Percentiles rank a stretch among this genome's conserved stretches.
Conservation (phyloP, 2,113 vertebrate genomes). For the Puntigrus tetrazona region DNA sequence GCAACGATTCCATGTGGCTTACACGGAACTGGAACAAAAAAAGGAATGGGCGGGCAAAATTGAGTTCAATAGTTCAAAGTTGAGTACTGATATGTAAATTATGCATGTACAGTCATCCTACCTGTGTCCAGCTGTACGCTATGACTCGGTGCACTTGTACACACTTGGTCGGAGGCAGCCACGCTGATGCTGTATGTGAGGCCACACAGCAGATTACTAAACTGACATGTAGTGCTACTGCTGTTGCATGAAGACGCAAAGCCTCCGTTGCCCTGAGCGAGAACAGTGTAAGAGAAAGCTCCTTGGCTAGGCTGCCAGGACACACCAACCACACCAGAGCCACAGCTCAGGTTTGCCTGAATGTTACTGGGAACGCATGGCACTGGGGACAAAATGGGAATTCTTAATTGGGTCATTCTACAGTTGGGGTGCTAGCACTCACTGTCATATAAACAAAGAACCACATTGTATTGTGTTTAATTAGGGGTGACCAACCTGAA, state of each 20-base stretch:
- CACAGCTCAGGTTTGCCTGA: slow-evolving; percentile 64
- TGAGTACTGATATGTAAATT: neutral
- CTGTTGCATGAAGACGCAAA: slow-evolving; percentile 62
- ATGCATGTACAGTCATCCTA: slow-evolving; percentile 42
- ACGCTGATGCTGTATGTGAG: slow-evolving; percentile 71
- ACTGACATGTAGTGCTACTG: slow-evolving; percentile 61
- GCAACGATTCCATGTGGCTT: slow-evolving; percentile 61
- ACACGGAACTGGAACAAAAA: slow-evolving; percentile 66
- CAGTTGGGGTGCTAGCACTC: neutral
- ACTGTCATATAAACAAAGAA: neutral
- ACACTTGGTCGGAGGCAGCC: slow-evolving; percentile 62
- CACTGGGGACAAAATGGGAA: slow-evolving; percentile 53
- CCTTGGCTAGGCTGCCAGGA: slow-evolving; percentile 74
- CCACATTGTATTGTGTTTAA: neutral
- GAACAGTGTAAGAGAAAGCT: slow-evolving; percentile 64
- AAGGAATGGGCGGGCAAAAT: neutral
- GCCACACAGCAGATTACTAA: slow-evolving; percentile 69
- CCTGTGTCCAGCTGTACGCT: slow-evolving; percentile 63
- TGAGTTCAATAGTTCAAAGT: neutral
- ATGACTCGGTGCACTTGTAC: slow-evolving; percentile 63
- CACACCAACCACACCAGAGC: slow-evolving; percentile 62
- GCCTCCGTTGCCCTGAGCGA: slow-evolving; percentile 66
- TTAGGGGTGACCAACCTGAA: slow-evolving; percentile 62
- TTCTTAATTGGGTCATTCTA: neutral
- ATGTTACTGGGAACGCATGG: slow-evolving; percentile 70